A percentile compares a stretch with the other conserved stretches of the same genome.
These are phyloP conservation scores for Morone chrysops DNA, from an alignment of 2,113 vertebrate species.

Conservation along the genomic window DNA sequence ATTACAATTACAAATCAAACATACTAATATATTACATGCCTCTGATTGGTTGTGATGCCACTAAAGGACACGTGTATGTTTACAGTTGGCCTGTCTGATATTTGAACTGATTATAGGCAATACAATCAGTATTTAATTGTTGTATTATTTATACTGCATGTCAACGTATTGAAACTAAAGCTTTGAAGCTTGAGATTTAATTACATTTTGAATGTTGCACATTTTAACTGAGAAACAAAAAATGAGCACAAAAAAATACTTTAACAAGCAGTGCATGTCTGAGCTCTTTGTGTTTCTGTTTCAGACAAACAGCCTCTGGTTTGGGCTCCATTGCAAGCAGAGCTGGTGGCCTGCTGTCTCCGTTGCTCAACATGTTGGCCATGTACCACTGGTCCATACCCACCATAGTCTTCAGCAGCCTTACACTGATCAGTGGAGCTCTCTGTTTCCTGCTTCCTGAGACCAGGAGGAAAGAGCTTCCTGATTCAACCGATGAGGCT, in stretches of 20 bases:
- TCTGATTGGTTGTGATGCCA: background rate
- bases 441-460: constrained; percentile 84
- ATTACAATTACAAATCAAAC: background rate
- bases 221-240: background rate
- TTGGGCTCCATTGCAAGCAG: constrained; percentile 74
- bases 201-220: background rate
- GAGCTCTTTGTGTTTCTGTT: background rate
- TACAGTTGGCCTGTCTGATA: too few species aligned
- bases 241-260: background rate
- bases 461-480: constrained; percentile 75
- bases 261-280: background rate
- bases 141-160: background rate
- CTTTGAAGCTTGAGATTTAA: background rate
- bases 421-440: constrained; percentile 59
- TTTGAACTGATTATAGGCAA: background rate
- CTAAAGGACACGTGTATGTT: background rate
- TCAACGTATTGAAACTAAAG: background rate
- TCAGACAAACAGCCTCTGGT: constrained; percentile 84
- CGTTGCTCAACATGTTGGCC: constrained; percentile 77
- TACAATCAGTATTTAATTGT: background rate
- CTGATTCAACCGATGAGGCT: constrained; percentile 72
- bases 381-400: constrained; percentile 75
- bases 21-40: background rate
- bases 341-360: constrained; percentile 75
- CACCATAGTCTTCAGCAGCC: constrained; percentile 76